phyloP scores from a whole-genome alignment of 2,888 invertebrate species.

The Theretra japonica region DNA sequence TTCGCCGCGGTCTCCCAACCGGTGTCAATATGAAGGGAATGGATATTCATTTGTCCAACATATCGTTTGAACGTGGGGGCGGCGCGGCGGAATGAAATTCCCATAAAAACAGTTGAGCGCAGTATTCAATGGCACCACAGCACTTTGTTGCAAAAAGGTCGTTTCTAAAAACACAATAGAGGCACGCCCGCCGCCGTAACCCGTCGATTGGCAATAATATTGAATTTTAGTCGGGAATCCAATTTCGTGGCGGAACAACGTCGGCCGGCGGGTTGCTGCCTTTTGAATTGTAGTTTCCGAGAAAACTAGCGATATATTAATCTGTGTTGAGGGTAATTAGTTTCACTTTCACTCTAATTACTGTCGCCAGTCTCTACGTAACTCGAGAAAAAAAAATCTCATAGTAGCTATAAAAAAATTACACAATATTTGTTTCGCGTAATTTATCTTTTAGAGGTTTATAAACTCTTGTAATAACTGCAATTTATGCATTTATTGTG shows the following conservation, averaged over 20 bases:
- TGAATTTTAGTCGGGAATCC: constrained; percentile 35
- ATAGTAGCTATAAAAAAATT: no score
- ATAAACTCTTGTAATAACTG: no score
- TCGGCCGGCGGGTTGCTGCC: constrained; percentile 19
- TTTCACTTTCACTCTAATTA: not conserved
- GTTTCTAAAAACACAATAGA: constrained; percentile 32
- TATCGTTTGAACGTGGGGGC: constrained; percentile 5
- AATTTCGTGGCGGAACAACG: constrained; percentile 29
- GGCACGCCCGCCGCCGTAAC: constrained; percentile 10
- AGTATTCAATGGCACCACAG: constrained; percentile 7
- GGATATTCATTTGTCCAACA: constrained; percentile 16
- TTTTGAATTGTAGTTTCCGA: not conserved
- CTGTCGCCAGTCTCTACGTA: not conserved
- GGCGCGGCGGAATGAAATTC: constrained; percentile 10
- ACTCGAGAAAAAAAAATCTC: no score
- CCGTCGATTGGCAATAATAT: constrained; percentile 35
- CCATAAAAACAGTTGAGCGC: constrained; percentile 15
- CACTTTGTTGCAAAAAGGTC: constrained; percentile 28
- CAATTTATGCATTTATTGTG: no score
- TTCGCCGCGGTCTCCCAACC: not conserved
- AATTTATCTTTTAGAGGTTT: no score
- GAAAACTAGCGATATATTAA: constrained; percentile 1
- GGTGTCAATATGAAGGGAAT: not conserved
- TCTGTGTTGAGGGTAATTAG: not conserved
- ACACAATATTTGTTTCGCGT: no score